A percentile compares a stretch with the other conserved stretches of the same genome.
These are phyloP conservation scores for Nomada fabriciana DNA, from an alignment of 2,888 invertebrate species.

Conservation along the genomic window DNA sequence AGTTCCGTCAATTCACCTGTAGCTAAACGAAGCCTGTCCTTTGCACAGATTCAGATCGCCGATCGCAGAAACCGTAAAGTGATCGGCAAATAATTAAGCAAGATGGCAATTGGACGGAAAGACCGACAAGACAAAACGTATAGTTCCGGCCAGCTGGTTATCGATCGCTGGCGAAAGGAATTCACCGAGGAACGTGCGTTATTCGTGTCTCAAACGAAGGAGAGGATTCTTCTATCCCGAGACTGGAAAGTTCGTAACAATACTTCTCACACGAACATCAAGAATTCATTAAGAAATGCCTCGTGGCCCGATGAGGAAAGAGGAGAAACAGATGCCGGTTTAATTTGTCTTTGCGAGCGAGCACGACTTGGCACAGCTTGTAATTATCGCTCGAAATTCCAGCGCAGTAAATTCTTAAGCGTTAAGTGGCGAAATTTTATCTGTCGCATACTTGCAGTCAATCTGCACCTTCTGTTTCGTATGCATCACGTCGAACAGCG, in stretches of 20 bases:
- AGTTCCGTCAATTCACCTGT: not conserved
- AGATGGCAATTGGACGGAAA: not conserved
- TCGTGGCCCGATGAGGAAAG: slow-evolving; percentile 22
- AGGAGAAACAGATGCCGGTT: slow-evolving; percentile 56
- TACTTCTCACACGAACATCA: slow-evolving; percentile 55
- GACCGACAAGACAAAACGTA: not conserved
- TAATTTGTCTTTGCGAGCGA: slow-evolving; percentile 66
- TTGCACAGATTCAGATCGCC: not conserved
- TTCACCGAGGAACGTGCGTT: slow-evolving; percentile 16
- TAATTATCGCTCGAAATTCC: slow-evolving; percentile 69
- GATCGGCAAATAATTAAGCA: not conserved
- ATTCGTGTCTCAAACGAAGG: slow-evolving; percentile 23
- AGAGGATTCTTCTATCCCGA: slow-evolving; percentile 39
- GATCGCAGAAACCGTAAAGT: not conserved
- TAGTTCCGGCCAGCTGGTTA: slow-evolving; percentile 9
- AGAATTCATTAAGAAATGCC: slow-evolving; percentile 71
- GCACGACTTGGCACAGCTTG: slow-evolving; percentile 67
- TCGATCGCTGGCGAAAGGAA: slow-evolving; percentile 36
- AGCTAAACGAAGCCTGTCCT: not conserved
- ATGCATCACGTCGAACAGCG: not conserved
- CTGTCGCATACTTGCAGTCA: slow-evolving; percentile 38
- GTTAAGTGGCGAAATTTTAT: slow-evolving; percentile 63
- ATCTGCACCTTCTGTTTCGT: slow-evolving; percentile 32
- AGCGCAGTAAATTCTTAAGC: slow-evolving; percentile 56
- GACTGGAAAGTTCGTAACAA: slow-evolving; percentile 45